A percentile compares a stretch with the other conserved stretches of the same genome.
phyloP scores from a whole-genome alignment of 2,113 vertebrate genomes.

The Mus spicilegus region DNA sequence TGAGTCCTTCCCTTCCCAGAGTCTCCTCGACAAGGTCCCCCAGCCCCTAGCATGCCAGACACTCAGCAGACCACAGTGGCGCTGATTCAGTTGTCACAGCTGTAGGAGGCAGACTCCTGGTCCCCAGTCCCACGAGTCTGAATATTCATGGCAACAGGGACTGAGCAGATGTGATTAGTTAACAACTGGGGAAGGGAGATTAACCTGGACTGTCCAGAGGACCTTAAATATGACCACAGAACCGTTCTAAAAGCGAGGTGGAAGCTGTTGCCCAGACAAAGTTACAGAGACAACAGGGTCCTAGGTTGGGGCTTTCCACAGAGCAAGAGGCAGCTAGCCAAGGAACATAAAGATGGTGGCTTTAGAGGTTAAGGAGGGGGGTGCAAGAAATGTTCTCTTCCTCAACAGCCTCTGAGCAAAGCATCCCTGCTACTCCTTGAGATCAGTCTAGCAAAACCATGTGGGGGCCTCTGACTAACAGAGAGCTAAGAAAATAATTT shows the following conservation, averaged over 20 bases:
- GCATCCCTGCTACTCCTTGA: fast-evolving
- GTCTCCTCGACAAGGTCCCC: fast-evolving
- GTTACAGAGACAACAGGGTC: background rate
- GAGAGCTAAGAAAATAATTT: background rate
- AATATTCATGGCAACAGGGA: background rate
- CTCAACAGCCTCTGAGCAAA: background rate
- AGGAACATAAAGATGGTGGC: fast-evolving
- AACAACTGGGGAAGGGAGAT: background rate
- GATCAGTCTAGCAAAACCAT: fast-evolving
- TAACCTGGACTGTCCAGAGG: fast-evolving
- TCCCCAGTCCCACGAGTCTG: background rate
- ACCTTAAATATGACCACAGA: background rate
- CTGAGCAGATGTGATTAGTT: background rate
- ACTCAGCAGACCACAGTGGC: fast-evolving
- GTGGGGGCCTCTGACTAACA: background rate
- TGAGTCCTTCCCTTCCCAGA: fast-evolving
- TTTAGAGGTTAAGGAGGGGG: too few species aligned
- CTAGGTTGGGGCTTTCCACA: fast-evolving
- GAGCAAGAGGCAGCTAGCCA: background rate
- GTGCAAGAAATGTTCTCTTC: fast-evolving
- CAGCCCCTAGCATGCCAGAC: fast-evolving
- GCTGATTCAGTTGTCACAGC: fast-evolving
- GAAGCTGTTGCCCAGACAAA: background rate
- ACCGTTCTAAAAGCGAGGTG: background rate
- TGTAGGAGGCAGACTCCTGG: fast-evolving